Evolutionary conservation across 37 sponge, comb jelly and placozoan species (phyloP), one percentile per base, ranked within the genome.

Genomic region (Ephydatia muelleri): DNA sequence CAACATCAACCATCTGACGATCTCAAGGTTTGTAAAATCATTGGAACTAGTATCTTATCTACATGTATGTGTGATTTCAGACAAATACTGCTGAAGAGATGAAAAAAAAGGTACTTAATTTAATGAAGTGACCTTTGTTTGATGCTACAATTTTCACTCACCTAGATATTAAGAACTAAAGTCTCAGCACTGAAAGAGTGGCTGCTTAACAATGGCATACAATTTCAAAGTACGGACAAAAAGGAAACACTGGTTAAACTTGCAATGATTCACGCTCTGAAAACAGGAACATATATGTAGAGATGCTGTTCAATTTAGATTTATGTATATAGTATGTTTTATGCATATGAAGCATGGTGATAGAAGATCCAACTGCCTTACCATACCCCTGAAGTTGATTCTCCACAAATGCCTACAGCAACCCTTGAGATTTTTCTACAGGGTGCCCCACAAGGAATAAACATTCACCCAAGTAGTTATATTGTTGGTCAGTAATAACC

Each of bases 111-210:
- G 75, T 83, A 72, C 1, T 31, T 30, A 37, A 5, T 48, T 11
- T 13, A 38, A 13, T 76, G 38, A 73, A 30, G 12, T 48, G 65
- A 40, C 37, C 74, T 39, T n/a, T 31, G 0, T 38, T 32, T 29
- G 16, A 3, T 43, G 47, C 36, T 66, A 26, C 29, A 23, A 25
- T 30, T 22, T 36, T 0, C 1, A 4, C 34, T 65, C 39, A 25
- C 13, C 38, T 67, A 90, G 91, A 65, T 90, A 34, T 43, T 35
- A 16, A 93, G 86, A 82, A 64, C 74, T 12, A 93, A 83, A 27
- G 78, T 81, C 72, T 72, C 88, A 36, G 78, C 39, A 9, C 83
- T 93, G 76, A 89, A 84, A 82, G 87, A 84, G 35, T 93, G 94
- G 94, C 80, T 93, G 65, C 73, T 70, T 43, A 70, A 84, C 37